Percentiles rank a stretch among this genome's conserved stretches.
phyloP scores from a whole-genome alignment of 2,888 invertebrate species.

The Mythimna ferrago region DNA sequence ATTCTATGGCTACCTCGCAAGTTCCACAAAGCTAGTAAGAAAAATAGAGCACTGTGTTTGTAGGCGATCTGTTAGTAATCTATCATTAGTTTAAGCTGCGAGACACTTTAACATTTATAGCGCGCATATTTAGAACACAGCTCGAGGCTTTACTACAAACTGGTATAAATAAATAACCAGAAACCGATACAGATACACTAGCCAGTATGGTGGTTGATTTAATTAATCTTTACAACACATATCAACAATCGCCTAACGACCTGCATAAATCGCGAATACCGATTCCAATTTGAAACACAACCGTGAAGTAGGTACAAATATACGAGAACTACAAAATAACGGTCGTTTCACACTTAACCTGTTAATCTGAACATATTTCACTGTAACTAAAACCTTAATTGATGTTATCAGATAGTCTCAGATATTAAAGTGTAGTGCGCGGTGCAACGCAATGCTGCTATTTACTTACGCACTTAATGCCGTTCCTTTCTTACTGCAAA shows the following conservation, averaged over 20 bases:
- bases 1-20: constrained; percentile 12
- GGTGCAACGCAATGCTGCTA: constrained; percentile 43
- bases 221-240: constrained; percentile 55
- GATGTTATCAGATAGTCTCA: constrained; percentile 66
- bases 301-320: constrained; percentile 75
- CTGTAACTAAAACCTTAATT: constrained; percentile 71
- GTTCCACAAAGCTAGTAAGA: constrained; percentile 42
- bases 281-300: constrained; percentile 76
- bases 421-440: constrained; percentile 54
- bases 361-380: constrained; percentile 68
- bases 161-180: constrained; percentile 47
- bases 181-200: constrained; percentile 43
- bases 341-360: constrained; percentile 73
- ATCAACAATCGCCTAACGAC: constrained; percentile 64
- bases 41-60: constrained; percentile 60
- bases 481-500: constrained; percentile 40
- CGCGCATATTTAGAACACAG: constrained; percentile 47
- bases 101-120: constrained; percentile 55
- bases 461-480: constrained; percentile 47
- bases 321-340: constrained; percentile 78
- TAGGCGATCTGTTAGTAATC: constrained; percentile 54
- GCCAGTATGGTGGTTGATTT: constrained; percentile 42
- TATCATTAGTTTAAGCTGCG: constrained; percentile 54
- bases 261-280: constrained; percentile 72
- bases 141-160: constrained; percentile 25